Conservation (phyloP, 1,140 invertebrate genomes). For the roundworm (Caenorhabditis elegans) region WBcel235 BX284606.5:10037001-10037500, state of each 20-base stretch:
- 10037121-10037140: neutral
- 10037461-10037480: slow-evolving; percentile 50
- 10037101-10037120: neutral
- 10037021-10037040: too few species aligned
- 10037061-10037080: too few species aligned
- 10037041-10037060: too few species aligned
- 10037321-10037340: neutral
- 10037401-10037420: slow-evolving; percentile 54
- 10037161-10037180: neutral
- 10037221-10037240: neutral
- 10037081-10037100: neutral
- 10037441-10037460: slow-evolving; percentile 61
- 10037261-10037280: neutral
- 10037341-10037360: neutral
- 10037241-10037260: neutral
- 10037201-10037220: too few species aligned
- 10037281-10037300: slow-evolving; percentile 5
- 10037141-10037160: neutral
- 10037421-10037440: slow-evolving; percentile 57
- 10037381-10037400: slow-evolving; percentile 58
- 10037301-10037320: neutral
- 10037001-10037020: neutral
- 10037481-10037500: slow-evolving; percentile 48
- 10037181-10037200: neutral
- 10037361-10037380: slow-evolving; percentile 62